phyloP scores from a whole-genome alignment of 1,140 invertebrate genomes.

The Ceratina japonica region DNA sequence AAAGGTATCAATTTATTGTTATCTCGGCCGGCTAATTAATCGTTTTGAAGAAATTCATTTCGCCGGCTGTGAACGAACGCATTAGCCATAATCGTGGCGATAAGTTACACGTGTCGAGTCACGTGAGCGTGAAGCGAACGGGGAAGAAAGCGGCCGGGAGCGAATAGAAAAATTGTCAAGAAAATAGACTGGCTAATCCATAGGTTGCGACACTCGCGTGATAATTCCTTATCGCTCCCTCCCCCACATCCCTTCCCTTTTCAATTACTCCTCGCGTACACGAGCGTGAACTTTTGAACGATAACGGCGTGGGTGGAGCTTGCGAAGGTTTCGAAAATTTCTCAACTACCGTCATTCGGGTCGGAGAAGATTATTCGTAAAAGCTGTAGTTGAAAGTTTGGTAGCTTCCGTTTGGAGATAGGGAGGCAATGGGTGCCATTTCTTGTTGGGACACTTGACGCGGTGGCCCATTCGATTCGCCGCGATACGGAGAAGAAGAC shows the following conservation, averaged over 20 bases:
- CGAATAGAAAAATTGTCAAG: constrained; percentile 5
- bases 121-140: background rate
- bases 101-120: background rate
- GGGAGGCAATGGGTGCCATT: background rate
- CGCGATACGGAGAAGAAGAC: background rate
- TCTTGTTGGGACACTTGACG: too few species aligned
- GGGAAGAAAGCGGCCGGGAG: background rate
- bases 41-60: background rate
- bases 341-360: background rate
- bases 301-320: background rate
- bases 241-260: constrained; percentile 10
- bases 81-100: background rate
- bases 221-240: constrained; percentile 40
- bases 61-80: background rate
- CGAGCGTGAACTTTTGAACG: too few species aligned
- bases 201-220: constrained; percentile 38
- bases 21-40: background rate
- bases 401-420: background rate
- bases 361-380: background rate
- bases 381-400: background rate
- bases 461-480: too few species aligned
- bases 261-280: background rate
- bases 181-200: constrained; percentile 29
- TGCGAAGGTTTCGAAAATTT: background rate
- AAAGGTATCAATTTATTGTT: background rate